Evolutionary conservation across 1,140 invertebrate species (phyloP).

Genomic region (Frieseomelitta varia): DNA sequence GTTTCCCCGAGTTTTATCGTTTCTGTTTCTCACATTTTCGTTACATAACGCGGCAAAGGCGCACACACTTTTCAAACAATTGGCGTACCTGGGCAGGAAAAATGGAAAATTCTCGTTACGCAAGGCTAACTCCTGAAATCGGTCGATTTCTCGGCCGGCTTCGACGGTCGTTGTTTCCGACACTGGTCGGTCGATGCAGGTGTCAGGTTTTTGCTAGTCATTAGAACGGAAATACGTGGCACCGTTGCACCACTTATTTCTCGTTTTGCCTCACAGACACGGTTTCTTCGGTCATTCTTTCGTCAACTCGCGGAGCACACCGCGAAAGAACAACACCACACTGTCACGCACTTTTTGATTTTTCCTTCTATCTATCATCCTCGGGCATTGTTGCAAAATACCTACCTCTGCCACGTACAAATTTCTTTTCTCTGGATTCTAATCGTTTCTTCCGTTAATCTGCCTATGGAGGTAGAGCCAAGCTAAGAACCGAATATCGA

Average conservation of each 20-base stretch:
- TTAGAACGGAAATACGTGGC: conserved; percentile 59
- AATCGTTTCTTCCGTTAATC: no score
- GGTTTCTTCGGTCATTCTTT: conserved; percentile 23
- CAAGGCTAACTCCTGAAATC: conserved; percentile 66
- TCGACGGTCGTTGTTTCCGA: conserved; percentile 53
- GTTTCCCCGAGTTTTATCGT: conserved; percentile 55
- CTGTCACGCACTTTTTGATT: background rate
- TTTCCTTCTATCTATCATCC: background rate
- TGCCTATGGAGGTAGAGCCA: no score
- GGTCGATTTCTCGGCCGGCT: conserved; percentile 58
- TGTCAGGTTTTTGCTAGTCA: conserved; percentile 51
- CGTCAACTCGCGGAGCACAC: background rate
- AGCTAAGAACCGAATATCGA: background rate
- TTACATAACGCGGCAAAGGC: conserved; percentile 45
- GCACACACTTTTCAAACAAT: conserved; percentile 42
- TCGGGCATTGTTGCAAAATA: background rate
- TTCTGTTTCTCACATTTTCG: conserved; percentile 20
- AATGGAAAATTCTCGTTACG: conserved; percentile 66
- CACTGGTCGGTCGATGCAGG: conserved; percentile 39
- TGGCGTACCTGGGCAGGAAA: conserved; percentile 42
- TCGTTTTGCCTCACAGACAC: conserved; percentile 32
- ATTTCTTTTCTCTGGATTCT: no score
- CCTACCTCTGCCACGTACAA: no score
- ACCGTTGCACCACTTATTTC: conserved; percentile 49
- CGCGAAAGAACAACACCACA: background rate